phyloP scores from a whole-genome alignment of 2,113 vertebrate genomes.

The Struthio camelus region DNA sequence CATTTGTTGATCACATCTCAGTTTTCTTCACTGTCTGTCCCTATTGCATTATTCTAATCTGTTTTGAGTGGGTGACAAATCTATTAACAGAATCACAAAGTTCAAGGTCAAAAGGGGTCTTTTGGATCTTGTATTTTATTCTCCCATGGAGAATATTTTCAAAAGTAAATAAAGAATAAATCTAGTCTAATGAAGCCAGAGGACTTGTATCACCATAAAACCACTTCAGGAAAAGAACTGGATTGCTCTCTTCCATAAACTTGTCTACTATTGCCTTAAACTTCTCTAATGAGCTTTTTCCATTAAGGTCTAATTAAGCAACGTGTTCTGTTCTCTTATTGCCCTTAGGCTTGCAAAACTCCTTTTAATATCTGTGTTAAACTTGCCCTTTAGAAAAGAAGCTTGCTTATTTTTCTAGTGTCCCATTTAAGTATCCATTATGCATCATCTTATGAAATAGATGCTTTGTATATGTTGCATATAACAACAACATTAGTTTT shows the following conservation, averaged over 20 bases:
- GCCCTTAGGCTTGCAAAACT: not conserved
- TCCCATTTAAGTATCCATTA: not conserved
- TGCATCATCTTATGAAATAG: not conserved
- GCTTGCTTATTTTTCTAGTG: not conserved
- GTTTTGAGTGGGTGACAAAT: not conserved
- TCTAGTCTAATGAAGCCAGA: not conserved
- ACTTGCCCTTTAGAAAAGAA: not conserved
- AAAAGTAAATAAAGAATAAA: not conserved
- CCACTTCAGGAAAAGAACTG: not conserved
- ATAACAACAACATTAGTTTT: not conserved
- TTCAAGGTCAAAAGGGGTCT: not conserved
- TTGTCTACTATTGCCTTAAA: not conserved
- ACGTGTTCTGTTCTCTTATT: not conserved
- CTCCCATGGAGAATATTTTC: not conserved
- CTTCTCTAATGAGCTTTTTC: not conserved
- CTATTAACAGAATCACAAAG: not conserved
- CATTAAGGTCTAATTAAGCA: constrained; percentile 3
- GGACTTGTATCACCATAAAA: not conserved
- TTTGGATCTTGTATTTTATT: not conserved
- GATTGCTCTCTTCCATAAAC: not conserved
- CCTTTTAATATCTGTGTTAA: not conserved
- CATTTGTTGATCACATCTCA: not conserved
- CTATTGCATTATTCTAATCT: not conserved
- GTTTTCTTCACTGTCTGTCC: not conserved
- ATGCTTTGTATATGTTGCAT: not conserved